phyloP scores from a whole-genome alignment of 2,888 invertebrate species.

The Villa cingulata region DNA sequence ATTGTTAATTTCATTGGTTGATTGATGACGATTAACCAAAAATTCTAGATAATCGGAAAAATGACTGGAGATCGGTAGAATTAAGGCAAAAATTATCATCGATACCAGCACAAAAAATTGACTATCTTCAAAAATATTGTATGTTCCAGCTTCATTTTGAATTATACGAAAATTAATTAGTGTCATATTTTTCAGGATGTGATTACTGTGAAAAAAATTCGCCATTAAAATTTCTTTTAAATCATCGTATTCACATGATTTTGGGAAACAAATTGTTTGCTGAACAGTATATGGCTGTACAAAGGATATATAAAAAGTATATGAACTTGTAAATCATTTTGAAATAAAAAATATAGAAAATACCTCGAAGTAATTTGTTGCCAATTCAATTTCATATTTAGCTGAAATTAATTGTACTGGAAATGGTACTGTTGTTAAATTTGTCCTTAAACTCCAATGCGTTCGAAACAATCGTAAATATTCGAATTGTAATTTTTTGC shows the following conservation, averaged over 20 bases:
- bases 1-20: background rate
- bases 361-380: background rate
- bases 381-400: slow-evolving; percentile 24
- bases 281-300: slow-evolving; percentile 19
- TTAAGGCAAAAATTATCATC: slow-evolving; percentile 8
- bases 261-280: slow-evolving; percentile 25
- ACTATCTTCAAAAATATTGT: slow-evolving; percentile 20
- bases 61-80: background rate
- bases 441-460: slow-evolving; percentile 14
- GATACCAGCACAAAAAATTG: slow-evolving; percentile 24
- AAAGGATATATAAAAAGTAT: slow-evolving; percentile 1
- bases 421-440: slow-evolving; percentile 19
- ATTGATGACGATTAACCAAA: background rate
- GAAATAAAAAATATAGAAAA: too few species aligned
- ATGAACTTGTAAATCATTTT: too few species aligned
- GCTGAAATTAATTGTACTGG: slow-evolving; percentile 20
- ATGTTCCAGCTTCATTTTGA: slow-evolving; percentile 18
- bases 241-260: slow-evolving; percentile 21
- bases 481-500: slow-evolving; percentile 19
- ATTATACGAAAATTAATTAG: slow-evolving; percentile 20
- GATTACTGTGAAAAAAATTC: slow-evolving; percentile 20
- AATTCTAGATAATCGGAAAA: too few species aligned
- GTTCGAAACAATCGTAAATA: slow-evolving; percentile 15
- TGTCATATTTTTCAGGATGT: slow-evolving; percentile 21
- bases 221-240: slow-evolving; percentile 22